Percentiles rank a stretch among this genome's conserved stretches.
These are phyloP conservation scores for Drosophila bunnanda DNA, from an alignment of 2,888 invertebrate genomes.

Conservation along the genomic window DNA sequence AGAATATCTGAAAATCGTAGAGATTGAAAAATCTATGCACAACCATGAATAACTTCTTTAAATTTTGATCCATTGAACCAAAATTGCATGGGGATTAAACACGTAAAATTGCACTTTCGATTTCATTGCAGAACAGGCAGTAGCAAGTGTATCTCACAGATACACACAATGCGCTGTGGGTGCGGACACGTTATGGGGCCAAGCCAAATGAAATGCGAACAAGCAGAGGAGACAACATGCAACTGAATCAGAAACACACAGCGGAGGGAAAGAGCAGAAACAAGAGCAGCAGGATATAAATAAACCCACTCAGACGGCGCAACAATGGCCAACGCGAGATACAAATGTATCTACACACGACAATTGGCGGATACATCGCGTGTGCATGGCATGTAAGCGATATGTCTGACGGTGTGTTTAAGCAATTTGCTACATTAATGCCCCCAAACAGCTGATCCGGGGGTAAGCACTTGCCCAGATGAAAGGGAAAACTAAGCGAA, in stretches of 20 bases:
- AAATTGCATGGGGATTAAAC: neutral
- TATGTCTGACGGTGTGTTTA: slow-evolving; percentile 26
- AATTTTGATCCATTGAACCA: neutral
- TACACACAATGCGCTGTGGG: slow-evolving; percentile 41
- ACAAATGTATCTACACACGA: slow-evolving; percentile 56
- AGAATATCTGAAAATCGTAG: neutral
- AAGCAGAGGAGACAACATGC: slow-evolving; percentile 40
- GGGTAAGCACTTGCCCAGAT: slow-evolving; percentile 12
- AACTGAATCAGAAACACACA: slow-evolving; percentile 23
- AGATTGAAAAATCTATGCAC: neutral
- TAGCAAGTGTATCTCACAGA: slow-evolving; percentile 56
- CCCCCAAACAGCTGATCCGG: slow-evolving; percentile 24
- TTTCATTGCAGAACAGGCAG: slow-evolving; percentile 42
- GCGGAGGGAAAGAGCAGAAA: slow-evolving; percentile 17
- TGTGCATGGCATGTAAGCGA: slow-evolving; percentile 30
- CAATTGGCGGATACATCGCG: slow-evolving; percentile 50
- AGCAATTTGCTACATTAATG: slow-evolving; percentile 39
- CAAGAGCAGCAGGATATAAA: slow-evolving; percentile 43
- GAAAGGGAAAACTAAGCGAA: slow-evolving; percentile 29
- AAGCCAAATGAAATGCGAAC: slow-evolving; percentile 66
- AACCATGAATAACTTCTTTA: neutral
- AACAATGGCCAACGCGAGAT: slow-evolving; percentile 38
- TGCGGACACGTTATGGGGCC: slow-evolving; percentile 58
- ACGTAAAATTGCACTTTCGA: slow-evolving; percentile 63
- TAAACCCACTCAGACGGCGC: slow-evolving; percentile 37